Evolutionary conservation across 2,888 invertebrate genomes (phyloP).

Genomic region (Campoplex capitator): DNA sequence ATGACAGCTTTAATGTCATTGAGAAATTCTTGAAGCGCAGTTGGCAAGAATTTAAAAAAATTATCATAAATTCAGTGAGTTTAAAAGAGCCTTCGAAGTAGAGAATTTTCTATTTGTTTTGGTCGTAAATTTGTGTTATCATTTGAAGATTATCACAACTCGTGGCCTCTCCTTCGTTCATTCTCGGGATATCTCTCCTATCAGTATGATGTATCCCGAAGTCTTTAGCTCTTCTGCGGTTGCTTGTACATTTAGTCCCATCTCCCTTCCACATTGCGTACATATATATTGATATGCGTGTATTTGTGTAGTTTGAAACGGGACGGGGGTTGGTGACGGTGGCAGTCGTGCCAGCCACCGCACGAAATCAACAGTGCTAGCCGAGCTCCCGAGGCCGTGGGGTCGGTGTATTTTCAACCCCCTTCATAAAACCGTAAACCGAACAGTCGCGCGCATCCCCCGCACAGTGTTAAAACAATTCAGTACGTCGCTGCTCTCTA

Average conservation of each 20-base stretch:
- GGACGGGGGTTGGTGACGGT: constrained; percentile 73
- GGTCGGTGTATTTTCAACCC: constrained; percentile 78
- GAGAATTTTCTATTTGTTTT: background rate
- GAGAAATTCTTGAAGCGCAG: too few species aligned
- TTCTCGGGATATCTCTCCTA: constrained; percentile 44
- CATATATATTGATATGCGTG: constrained; percentile 13
- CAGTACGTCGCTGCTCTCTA: constrained; percentile 52
- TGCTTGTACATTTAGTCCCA: constrained; percentile 22
- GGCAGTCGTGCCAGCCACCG: constrained; percentile 76
- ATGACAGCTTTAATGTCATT: background rate
- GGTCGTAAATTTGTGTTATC: background rate
- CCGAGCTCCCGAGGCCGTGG: constrained; percentile 79
- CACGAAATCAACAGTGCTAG: constrained; percentile 78
- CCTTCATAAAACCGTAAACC: constrained; percentile 42
- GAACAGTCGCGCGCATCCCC: constrained; percentile 62
- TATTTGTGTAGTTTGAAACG: constrained; percentile 50
- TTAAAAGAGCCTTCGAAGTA: background rate
- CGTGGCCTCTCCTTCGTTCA: constrained; percentile 11
- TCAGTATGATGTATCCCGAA: constrained; percentile 13
- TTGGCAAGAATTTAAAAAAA: too few species aligned
- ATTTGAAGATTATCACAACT: background rate
- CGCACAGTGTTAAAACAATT: constrained; percentile 47
- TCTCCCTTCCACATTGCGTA: constrained; percentile 61
- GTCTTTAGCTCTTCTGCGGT: constrained; percentile 38
- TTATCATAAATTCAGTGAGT: background rate